phyloP scores from a whole-genome alignment of 2,797 vertebrate genomes.

The Anabacerthia variegaticeps region DNA sequence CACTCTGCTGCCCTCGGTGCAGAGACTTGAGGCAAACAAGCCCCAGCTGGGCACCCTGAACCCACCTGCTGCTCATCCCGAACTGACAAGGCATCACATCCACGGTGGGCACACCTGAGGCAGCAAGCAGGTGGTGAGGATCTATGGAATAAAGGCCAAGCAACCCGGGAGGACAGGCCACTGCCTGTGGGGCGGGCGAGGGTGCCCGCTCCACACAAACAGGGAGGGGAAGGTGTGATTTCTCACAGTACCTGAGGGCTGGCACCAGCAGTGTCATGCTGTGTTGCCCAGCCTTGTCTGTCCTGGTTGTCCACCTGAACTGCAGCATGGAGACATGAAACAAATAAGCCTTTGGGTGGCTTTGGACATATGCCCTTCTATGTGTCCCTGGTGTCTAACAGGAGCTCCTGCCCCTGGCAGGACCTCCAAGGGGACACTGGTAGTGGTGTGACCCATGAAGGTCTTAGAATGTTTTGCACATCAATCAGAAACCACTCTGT shows the following conservation, averaged over 20 bases:
- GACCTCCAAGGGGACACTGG: background rate
- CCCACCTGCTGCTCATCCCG: background rate
- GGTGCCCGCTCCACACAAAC: accelerated
- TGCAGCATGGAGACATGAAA: accelerated
- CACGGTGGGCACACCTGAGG: background rate
- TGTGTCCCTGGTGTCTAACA: background rate
- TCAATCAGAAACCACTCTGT: background rate
- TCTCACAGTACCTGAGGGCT: accelerated
- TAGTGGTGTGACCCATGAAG: background rate
- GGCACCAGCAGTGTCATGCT: accelerated
- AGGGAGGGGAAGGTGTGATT: background rate
- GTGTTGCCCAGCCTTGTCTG: background rate
- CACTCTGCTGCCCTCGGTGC: accelerated
- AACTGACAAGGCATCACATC: accelerated
- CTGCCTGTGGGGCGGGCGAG: background rate
- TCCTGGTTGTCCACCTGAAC: background rate
- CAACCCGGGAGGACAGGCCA: background rate
- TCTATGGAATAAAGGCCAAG: accelerated
- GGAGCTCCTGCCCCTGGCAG: background rate
- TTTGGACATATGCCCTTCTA: background rate
- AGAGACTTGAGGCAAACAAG: background rate
- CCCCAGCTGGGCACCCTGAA: background rate
- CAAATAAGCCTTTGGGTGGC: accelerated
- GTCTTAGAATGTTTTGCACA: accelerated
- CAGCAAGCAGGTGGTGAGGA: background rate